Evolutionary conservation across 1,140 invertebrate species (phyloP).

Genomic region (Thaumetopoea pityocampa): DNA sequence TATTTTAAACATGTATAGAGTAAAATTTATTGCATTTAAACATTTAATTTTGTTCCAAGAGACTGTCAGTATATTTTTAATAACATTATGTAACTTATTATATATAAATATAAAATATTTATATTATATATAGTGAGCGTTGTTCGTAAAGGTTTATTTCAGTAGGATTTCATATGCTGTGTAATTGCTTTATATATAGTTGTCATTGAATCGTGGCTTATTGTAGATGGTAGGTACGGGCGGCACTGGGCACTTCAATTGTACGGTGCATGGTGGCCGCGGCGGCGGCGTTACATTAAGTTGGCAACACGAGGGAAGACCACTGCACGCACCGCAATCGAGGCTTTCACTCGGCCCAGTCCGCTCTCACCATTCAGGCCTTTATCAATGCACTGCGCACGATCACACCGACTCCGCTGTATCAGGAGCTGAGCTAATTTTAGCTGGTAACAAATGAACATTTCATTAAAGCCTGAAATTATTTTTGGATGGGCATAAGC

Average conservation of each 20-base stretch:
- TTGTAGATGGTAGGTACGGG: conserved; percentile 62
- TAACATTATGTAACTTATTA: no score
- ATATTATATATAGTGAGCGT: no score
- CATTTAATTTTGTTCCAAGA: no score
- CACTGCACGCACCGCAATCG: conserved; percentile 54
- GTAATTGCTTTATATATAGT: no score
- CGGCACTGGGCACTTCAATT: conserved; percentile 57
- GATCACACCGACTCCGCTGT: conserved; percentile 61
- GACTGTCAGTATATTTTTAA: no score
- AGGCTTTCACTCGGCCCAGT: conserved; percentile 51
- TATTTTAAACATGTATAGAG: no score
- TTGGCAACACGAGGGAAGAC: conserved; percentile 63
- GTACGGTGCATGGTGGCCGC: conserved; percentile 52
- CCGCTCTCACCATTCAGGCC: conserved; percentile 51
- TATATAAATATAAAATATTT: no score
- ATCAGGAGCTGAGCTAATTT: conserved; percentile 51
- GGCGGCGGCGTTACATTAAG: conserved; percentile 54
- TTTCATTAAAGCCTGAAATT: no score
- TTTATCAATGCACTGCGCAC: conserved; percentile 62
- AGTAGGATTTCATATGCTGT: no score
- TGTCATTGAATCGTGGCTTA: background rate
- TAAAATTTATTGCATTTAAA: no score
- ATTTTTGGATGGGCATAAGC: background rate
- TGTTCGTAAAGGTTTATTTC: no score
- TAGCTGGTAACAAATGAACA: conserved; percentile 52